Evolutionary conservation across 1,140 invertebrate species (phyloP).

Genomic region (Papilio polyxenes): DNA sequence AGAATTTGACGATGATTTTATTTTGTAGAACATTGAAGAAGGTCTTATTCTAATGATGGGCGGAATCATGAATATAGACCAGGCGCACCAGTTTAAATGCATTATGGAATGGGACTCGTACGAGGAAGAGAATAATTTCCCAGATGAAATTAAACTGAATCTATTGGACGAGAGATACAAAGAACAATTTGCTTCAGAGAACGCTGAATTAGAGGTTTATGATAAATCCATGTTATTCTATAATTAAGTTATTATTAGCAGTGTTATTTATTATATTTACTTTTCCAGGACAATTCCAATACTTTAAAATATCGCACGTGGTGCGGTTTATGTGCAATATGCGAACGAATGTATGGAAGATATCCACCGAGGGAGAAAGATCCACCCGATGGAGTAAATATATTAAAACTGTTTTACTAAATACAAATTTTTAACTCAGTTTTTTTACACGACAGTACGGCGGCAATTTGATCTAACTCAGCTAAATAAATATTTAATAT

Average conservation of each 20-base stretch:
- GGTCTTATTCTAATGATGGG: conserved; percentile 84
- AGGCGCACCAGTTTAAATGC: conserved; percentile 72
- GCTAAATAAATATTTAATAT: background rate
- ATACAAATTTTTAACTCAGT: background rate
- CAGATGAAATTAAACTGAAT: conserved; percentile 71
- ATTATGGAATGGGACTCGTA: conserved; percentile 80
- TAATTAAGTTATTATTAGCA: background rate
- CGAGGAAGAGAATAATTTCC: conserved; percentile 68
- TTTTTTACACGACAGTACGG: background rate
- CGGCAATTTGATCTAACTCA: background rate
- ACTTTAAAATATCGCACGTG: conserved; percentile 84
- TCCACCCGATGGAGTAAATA: conserved; percentile 77
- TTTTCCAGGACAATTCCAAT: conserved; percentile 55
- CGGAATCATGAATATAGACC: conserved; percentile 77
- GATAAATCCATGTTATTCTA: background rate
- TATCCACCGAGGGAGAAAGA: conserved; percentile 77
- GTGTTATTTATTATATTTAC: background rate
- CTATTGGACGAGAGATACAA: conserved; percentile 54
- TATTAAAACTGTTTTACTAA: conserved; percentile 8
- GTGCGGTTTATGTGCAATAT: conserved; percentile 85
- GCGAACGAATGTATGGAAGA: conserved; percentile 82
- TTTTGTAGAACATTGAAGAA: conserved; percentile 74
- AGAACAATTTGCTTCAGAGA: conserved; percentile 43
- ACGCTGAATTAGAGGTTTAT: conserved; percentile 49
- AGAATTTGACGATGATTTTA: too few relatives aligned